phyloP scores from a whole-genome alignment of 2,797 vertebrate genomes.

The Agapornis canus region DNA sequence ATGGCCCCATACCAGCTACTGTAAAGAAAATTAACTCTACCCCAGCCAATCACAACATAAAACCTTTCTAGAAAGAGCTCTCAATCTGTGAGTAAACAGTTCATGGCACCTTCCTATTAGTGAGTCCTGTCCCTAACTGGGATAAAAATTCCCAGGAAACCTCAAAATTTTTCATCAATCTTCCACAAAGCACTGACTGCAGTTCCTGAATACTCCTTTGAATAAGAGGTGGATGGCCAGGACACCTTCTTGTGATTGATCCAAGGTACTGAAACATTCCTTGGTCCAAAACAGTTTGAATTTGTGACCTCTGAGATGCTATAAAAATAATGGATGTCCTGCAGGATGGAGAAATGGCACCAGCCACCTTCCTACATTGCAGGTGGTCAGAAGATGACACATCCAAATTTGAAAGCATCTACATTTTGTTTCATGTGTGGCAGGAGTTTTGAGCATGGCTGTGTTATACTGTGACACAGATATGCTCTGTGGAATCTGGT shows the following conservation, averaged over 20 bases:
- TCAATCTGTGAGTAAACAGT: not conserved
- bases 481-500: not conserved
- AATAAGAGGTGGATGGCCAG: not conserved
- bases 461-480: not conserved
- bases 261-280: not conserved
- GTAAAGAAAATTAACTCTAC: not conserved
- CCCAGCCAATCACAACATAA: not conserved
- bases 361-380: not conserved
- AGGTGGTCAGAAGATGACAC: not conserved
- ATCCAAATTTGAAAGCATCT: not conserved
- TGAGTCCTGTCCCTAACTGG: not conserved
- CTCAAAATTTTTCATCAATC: not conserved
- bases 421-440: accelerated
- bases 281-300: not conserved
- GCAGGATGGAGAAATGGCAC: not conserved
- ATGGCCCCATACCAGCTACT: not conserved
- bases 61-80: not conserved
- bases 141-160: not conserved
- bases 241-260: not conserved
- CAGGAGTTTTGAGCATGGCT: not conserved
- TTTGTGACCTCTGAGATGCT: not conserved
- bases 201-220: not conserved
- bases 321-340: not conserved
- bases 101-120: not conserved
- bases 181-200: not conserved